Base-by-base conservation (phyloP, 2,113 vertebrate genomes). In the Saguinus midas region DNA sequence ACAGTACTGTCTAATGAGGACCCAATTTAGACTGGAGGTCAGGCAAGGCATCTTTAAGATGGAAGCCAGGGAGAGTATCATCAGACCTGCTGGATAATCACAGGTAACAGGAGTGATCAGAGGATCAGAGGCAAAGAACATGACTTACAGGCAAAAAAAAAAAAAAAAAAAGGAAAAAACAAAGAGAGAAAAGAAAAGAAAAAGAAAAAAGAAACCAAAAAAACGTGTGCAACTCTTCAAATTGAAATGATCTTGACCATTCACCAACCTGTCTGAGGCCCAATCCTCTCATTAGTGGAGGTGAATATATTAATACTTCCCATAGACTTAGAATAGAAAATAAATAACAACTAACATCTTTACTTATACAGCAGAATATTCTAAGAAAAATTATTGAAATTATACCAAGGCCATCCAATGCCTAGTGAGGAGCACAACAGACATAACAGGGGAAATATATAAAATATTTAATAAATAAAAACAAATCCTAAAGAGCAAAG, bases 401-500 rank as follows among this genome's bases (percentile, higher is more conserved):
- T 18, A 13, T 32, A 68, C 6, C 10, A 75, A 95, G 72, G 17
- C 37, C 57, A 16, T 35, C 37, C 90, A 80, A 45, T 82, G 83
- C 25, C 37, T 80, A 50, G 5, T 55, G 52, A 95, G 14, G 23
- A 82, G 20, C 9, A 86, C 5, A 23, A n/a, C 3, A 35, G 32
- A 32, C 7, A 35, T 43, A 64, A 91, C 0, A 40, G 16, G 17
- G 8, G 16, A 43, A 92, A 87, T 6, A 37, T 1, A 58, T 25
- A 52, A 50, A 64, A 57, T 84, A 58, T 55, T 58, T 83, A 23
- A 58, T 87, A 92, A 91, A 92, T 10, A 95, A 52, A 79, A 95
- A 45, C 50, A 96, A 96, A 93, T 43, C 32, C 40, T 57, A 35
- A 52, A 95, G 66, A 81, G 66, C 43, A 97, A 96, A 86, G 87